Evolutionary conservation across 2,113 vertebrate species (phyloP), one percentile per base, ranked within the genome.

Genomic region (Odobenus rosmarus): DNA sequence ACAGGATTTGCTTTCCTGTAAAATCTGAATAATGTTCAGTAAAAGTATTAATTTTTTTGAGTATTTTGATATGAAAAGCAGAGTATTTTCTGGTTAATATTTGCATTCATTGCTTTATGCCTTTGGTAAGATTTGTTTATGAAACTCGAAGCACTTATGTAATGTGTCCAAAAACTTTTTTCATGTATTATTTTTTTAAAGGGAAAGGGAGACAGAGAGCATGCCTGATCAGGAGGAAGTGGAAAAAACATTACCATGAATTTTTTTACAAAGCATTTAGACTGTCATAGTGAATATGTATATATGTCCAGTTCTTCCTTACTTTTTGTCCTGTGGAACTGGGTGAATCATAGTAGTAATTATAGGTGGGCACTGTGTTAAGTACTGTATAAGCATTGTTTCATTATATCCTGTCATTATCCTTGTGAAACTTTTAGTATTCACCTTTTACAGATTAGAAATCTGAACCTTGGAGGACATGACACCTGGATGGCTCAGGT

Each of bases 161-260:
- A 89, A 55, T 61, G 26, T 86, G n/a, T 94, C 55, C 23, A 85
- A 81, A 96, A 96, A 72, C 55, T 59, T 97, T 89, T 91, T 92
- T 80, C 23, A 51, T 49, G 4, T 92, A 93, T 62, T 86, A n/a
- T n/a, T n/a, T n/a, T n/a, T n/a, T n/a, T 95, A 85, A 76, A 67
- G 7, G n/a, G 46, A 67, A 23, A 71, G 33, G 21, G 57, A 92
- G 46, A 91, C 59, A 91, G 59, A 92, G 64, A 93, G 31, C n/a
- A 71, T 67, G 14, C 15, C 23, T 92, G 33, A 83, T 33, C 4
- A 61, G 42, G 39, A 80, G 3, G 3, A 94, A 80, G 12, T 83
- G 55, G 77, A 62, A 83, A 88, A 86, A 77, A 55, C 16, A 67
- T 88, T 53, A 59, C 49, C 33, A 31, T 77, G 53, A 79, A 57